Conservation (phyloP, 2,113 vertebrate species). For the Riparia riparia region DNA sequence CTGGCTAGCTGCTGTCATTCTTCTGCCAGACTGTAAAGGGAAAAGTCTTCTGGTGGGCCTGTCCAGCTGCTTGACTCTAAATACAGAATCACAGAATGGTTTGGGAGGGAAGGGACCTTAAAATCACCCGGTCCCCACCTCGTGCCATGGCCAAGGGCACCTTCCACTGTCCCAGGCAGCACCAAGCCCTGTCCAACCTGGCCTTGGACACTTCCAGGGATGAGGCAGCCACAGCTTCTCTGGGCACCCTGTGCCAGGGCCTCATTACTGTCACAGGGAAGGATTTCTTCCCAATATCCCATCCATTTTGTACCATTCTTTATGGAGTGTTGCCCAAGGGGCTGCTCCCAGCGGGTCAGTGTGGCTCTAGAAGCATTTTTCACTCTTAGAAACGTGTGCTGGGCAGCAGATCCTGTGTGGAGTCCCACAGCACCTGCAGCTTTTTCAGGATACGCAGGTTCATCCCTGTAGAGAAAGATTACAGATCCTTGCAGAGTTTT, state of each 20-base stretch:
- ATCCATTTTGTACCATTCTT: accelerated
- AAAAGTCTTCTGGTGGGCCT: neutral
- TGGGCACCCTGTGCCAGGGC: neutral
- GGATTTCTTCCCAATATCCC: neutral
- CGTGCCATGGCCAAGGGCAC: neutral
- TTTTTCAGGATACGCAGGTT: neutral
- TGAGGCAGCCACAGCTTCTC: neutral
- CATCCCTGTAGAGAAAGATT: neutral
- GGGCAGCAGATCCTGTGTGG: neutral
- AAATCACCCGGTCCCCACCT: accelerated
- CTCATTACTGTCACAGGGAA: neutral
- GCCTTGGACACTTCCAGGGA: neutral
- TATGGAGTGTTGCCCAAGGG: neutral
- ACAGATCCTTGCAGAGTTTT: neutral
- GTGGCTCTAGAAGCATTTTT: neutral
- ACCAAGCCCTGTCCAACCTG: neutral
- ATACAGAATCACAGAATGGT: neutral
- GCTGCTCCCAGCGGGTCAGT: neutral
- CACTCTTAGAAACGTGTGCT: neutral
- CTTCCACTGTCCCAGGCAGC: accelerated
- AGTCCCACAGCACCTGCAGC: neutral
- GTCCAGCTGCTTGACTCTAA: neutral
- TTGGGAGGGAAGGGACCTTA: neutral
- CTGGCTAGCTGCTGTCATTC: neutral
- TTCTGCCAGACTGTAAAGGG: neutral